Base-by-base conservation (phyloP, 1,140 invertebrate genomes). In the Drosophila lacertosa region DNA sequence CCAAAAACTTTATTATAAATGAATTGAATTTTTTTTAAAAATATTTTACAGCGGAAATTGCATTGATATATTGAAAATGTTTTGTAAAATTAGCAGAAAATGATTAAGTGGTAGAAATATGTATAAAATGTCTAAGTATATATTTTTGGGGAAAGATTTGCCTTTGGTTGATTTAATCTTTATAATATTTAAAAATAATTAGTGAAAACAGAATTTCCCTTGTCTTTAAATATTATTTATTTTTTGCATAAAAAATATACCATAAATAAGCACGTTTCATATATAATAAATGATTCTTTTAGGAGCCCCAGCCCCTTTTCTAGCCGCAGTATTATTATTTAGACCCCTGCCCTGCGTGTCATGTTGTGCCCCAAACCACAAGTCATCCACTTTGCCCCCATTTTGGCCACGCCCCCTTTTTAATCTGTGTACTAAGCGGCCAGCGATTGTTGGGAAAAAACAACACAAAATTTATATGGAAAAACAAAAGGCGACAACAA, bases 401-500 rank as follows among this genome's bases (percentile, higher is more conserved):
- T 6, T 20, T 35, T 2, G n/a, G n/a, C 45, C 42, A 37, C 35
- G 26, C 57, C 33, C 39, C n/a, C 20, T n/a, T 65, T 70, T 70
- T 70, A 70, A 70, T 70, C 37, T 51, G 20, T 48, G 35, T 51
- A 44, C 53, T 65, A 55, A 64, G 66, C 58, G 45, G 29, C 18
- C 13, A 57, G 57, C 58, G 55, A 59, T 67, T 59, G 54, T 58
- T 33, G n/a, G 18, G 64, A 72, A 55, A 71, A 72, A 64, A 75
- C 67, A 47, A 13, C 33, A 35, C 11, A 45, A 45, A 45, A 48
- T 29, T 51, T 39, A 54, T 37, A 35, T n/a, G 44, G 44, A 50
- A 58, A 45, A 84, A 79, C 70, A 73, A 66, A 66, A 59, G 65
- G 68, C 66, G 71, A 47, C 64, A 84, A 54, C 47, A 84, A 84